These are phyloP conservation scores for Carapus acus DNA, from an alignment of 2,797 vertebrate species.

Conservation along the genomic window DNA sequence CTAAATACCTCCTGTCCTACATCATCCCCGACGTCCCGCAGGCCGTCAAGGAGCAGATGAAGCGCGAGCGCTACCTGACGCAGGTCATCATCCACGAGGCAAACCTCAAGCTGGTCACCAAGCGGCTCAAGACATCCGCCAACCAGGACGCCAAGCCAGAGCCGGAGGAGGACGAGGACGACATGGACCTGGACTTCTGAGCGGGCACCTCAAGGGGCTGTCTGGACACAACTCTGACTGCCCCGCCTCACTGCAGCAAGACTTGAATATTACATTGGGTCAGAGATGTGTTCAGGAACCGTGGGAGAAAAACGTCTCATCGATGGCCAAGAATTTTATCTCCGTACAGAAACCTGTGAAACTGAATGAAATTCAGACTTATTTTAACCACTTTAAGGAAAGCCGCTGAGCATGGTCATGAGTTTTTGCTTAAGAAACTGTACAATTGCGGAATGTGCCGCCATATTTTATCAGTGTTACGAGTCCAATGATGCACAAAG, in stretches of 20 bases:
- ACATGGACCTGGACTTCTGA: constrained; percentile 47
- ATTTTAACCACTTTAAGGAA: background rate
- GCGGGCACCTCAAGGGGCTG: too few species aligned
- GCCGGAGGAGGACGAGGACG: background rate
- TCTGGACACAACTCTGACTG: too few species aligned
- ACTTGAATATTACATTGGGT: too few species aligned
- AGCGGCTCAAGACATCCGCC: constrained; percentile 57
- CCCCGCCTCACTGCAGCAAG: too few species aligned
- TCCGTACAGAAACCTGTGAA: background rate
- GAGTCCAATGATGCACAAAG: background rate
- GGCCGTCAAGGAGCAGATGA: constrained; percentile 81
- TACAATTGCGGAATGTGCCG: constrained; percentile 1
- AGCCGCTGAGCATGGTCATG: background rate
- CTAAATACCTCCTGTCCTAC: constrained; percentile 88
- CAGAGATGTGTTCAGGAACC: too few species aligned
- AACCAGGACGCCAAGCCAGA: constrained; percentile 42
- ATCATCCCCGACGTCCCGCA: constrained; percentile 83
- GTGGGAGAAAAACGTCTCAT: too few species aligned
- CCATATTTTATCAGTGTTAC: constrained; percentile 44
- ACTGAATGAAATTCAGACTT: background rate
- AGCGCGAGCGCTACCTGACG: constrained; percentile 86
- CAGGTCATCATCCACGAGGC: constrained; percentile 84
- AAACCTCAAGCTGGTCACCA: constrained; percentile 78
- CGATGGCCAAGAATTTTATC: too few species aligned
- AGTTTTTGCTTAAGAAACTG: background rate